Evolutionary conservation across 1,140 invertebrate genomes (phyloP).

Genomic region (Drosophila tropicalis): DNA sequence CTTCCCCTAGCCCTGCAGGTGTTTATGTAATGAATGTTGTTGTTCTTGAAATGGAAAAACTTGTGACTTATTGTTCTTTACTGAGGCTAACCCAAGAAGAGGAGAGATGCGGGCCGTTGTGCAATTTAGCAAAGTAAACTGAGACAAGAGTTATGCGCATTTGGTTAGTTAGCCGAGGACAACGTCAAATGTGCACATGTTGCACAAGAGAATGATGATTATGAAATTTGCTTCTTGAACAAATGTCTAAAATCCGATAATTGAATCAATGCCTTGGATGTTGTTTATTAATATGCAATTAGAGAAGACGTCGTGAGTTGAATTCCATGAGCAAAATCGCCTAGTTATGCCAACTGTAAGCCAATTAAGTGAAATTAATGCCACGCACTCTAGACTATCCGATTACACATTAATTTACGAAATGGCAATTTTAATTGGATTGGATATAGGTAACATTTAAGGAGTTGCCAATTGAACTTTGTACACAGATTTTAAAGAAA

Average conservation of each 20-base stretch:
- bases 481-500: neutral
- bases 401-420: conserved; percentile 37
- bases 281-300: conserved; percentile 35
- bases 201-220: neutral
- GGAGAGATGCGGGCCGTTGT: conserved; percentile 17
- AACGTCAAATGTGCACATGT: conserved; percentile 19
- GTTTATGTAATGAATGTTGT: conserved; percentile 42
- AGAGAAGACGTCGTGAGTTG: neutral
- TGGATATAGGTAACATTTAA: conserved; percentile 8
- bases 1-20: conserved; percentile 18
- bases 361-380: conserved; percentile 46
- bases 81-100: conserved; percentile 15
- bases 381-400: conserved; percentile 18
- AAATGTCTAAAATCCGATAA: conserved; percentile 3
- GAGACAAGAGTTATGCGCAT: conserved; percentile 28
- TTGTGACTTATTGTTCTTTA: conserved; percentile 16
- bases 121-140: conserved; percentile 58
- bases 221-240: conserved; percentile 5
- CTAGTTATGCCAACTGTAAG: neutral
- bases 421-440: conserved; percentile 14
- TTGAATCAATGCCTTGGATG: conserved; percentile 12
- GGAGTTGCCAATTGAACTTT: neutral
- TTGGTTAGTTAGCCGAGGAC: conserved; percentile 34
- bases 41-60: conserved; percentile 21
- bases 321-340: conserved; percentile 17